These are phyloP conservation scores for Temnothorax rugatulus DNA, from an alignment of 2,888 invertebrate species.

Conservation along the genomic window DNA sequence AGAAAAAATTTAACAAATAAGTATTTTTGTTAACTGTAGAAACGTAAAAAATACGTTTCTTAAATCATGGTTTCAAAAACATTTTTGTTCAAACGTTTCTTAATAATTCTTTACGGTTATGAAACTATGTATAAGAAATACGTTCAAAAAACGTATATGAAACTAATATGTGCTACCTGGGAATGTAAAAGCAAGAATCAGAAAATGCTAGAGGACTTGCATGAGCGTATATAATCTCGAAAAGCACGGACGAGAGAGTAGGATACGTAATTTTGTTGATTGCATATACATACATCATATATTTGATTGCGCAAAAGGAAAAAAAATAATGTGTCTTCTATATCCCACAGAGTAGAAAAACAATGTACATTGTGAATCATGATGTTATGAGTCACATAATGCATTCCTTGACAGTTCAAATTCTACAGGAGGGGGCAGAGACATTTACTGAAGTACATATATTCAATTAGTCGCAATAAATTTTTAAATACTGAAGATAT, in stretches of 20 bases:
- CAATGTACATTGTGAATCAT: constrained; percentile 13
- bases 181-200: neutral
- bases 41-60: too few relatives aligned
- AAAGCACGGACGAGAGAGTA: neutral
- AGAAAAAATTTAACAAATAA: too few relatives aligned
- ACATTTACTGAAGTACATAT: neutral
- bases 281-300: neutral
- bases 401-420: constrained; percentile 12
- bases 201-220: neutral
- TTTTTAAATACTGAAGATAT: neutral
- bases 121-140: too few relatives aligned
- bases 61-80: too few relatives aligned
- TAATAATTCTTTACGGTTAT: too few relatives aligned
- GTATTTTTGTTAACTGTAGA: too few relatives aligned
- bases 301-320: neutral
- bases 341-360: neutral
- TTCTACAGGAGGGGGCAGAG: neutral
- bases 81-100: too few relatives aligned
- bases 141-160: too few relatives aligned
- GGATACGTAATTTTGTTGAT: neutral
- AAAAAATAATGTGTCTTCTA: neutral
- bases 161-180: too few relatives aligned
- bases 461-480: neutral
- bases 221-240: neutral
- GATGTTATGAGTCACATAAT: neutral